phyloP scores from a whole-genome alignment of 2,888 invertebrate genomes.

The Andrena bucephala region DNA sequence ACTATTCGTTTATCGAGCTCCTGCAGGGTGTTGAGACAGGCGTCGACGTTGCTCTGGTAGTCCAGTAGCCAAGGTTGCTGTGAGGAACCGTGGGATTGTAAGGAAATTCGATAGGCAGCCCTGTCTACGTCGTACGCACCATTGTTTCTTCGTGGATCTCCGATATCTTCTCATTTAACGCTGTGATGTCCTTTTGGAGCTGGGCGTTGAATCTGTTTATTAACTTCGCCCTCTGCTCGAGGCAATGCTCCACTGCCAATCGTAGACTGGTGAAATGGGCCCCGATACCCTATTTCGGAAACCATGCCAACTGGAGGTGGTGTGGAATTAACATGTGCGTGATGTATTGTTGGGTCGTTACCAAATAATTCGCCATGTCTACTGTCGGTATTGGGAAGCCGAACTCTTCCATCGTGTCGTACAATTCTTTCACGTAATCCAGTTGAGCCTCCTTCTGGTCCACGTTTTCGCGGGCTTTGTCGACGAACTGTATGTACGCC shows the following conservation, averaged over 20 bases:
- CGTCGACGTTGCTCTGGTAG: slow-evolving; percentile 89
- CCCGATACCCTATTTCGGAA: slow-evolving; percentile 86
- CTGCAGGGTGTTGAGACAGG: slow-evolving; percentile 88
- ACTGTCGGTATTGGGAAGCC: slow-evolving; percentile 90
- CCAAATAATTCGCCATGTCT: slow-evolving; percentile 88
- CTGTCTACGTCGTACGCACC: slow-evolving; percentile 84
- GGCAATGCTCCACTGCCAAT: slow-evolving; percentile 89
- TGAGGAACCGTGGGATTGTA: too few relatives aligned
- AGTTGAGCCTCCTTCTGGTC: slow-evolving; percentile 90
- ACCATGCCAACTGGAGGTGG: too few relatives aligned
- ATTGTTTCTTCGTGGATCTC: slow-evolving; percentile 90
- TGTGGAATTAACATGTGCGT: too few relatives aligned
- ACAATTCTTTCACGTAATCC: slow-evolving; percentile 93
- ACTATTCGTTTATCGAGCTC: slow-evolving; percentile 88
- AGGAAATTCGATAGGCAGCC: background rate
- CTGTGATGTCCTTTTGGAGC: slow-evolving; percentile 92
- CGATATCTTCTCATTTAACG: slow-evolving; percentile 90
- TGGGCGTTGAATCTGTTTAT: slow-evolving; percentile 90
- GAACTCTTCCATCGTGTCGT: slow-evolving; percentile 94
- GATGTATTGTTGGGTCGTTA: slow-evolving; percentile 60
- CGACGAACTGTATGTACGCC: slow-evolving; percentile 89
- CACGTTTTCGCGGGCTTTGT: slow-evolving; percentile 89
- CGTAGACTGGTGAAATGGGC: slow-evolving; percentile 88
- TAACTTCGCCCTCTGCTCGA: slow-evolving; percentile 89
- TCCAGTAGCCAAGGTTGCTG: slow-evolving; percentile 92